Base-by-base conservation (phyloP, 2,888 invertebrate species). In the Oscheius myriophilus region DNA sequence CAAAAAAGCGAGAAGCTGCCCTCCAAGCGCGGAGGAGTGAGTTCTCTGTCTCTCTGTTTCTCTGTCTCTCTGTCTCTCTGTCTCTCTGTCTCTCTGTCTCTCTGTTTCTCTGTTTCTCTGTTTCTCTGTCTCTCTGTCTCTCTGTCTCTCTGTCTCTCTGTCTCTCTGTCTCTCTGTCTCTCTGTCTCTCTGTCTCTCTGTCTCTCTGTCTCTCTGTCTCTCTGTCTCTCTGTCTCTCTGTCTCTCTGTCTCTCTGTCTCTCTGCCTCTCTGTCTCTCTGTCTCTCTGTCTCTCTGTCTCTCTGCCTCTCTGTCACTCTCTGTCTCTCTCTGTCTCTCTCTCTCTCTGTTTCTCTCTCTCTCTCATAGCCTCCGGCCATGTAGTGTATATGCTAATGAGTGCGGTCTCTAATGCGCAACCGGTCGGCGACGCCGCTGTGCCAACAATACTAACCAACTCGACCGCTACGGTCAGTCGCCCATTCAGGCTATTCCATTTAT, bases 381-480 rank as follows among this genome's bases (percentile, higher is more conserved):
- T 33, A 33, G 33, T 33, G 33, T 33, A 33, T 61, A 61, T 61
- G 61, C 61, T 61, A 61, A 61, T 61, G 49, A 46, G 61, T 61
- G 26, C 25, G 21, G 14, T 33, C 33, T 33, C 61, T 33, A 43
- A 49, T 49, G 49, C 45, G 46, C 33, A 61, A 61, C 49, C 54
- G 57, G 53, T 70, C 65, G 65, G 33, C 39, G 64, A 64, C 52
- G 52, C 64, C 58, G 64, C 46, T 64, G 52, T 65, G 51, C 64
- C 33, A 58, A 61, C 61, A 61, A 25, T 49, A 61, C 49, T 33
- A 33, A 33, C 33, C 33, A 33, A 33, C 33, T 33, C 33, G 33
- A 33, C 33, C 33, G 33, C 33, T 33, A 33, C 33, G 33, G 33
- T 33, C 33, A 33, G 33, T 33, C 33, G 33, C 33, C 33, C 33